phyloP scores from a whole-genome alignment of 2,797 vertebrate genomes.

The Picus viridis region DNA sequence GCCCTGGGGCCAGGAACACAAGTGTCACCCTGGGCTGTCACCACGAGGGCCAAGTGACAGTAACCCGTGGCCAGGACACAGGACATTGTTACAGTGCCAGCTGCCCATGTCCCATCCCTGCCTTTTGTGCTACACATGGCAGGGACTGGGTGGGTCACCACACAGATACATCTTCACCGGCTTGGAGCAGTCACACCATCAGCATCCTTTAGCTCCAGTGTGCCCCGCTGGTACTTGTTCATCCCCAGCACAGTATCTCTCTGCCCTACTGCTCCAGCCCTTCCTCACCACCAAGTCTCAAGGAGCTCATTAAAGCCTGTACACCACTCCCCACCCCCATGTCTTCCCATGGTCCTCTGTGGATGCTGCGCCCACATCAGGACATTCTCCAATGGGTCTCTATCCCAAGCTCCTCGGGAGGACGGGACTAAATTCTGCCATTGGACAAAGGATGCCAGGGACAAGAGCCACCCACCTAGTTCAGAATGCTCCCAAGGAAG shows the following conservation, averaged over 20 bases:
- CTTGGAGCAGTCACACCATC: neutral
- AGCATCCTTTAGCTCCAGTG: neutral
- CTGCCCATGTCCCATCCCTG: neutral
- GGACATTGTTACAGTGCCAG: neutral
- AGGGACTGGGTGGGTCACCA: neutral
- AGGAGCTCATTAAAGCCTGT: neutral
- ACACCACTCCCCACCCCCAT: too few species aligned
- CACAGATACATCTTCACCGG: neutral
- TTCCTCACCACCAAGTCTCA: neutral
- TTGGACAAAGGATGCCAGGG: neutral
- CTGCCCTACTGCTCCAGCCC: neutral
- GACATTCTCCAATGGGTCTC: rapidly evolving
- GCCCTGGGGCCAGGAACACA: constrained; percentile 16
- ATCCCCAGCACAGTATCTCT: neutral
- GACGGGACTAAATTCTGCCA: neutral
- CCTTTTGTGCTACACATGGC: neutral
- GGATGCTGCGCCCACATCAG: rapidly evolving
- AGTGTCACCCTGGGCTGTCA: constrained; percentile 6
- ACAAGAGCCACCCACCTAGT: neutral
- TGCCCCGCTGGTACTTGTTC: neutral
- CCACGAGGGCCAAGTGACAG: neutral
- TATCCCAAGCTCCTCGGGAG: neutral
- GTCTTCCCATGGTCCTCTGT: neutral
- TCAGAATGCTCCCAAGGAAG: neutral
- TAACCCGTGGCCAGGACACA: neutral